Conservation (phyloP, 1,140 invertebrate genomes). For the Gryon sp. region DNA sequence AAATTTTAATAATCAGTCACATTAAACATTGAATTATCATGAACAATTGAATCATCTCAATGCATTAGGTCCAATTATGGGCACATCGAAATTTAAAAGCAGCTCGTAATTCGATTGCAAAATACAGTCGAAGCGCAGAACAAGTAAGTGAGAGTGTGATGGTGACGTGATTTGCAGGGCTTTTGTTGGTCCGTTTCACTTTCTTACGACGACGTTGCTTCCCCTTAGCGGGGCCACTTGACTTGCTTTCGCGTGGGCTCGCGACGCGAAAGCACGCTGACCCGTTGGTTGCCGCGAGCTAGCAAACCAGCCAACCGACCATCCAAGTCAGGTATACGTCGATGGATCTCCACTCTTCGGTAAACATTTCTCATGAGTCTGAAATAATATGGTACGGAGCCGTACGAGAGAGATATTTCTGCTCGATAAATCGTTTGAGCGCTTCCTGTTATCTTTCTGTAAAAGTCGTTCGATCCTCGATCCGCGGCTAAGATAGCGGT, state of each 20-base stretch:
- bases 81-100: slow-evolving; percentile 15
- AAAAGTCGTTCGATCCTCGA: slow-evolving; percentile 65
- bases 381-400: slow-evolving; percentile 64
- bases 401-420: slow-evolving; percentile 56
- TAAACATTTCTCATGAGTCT: slow-evolving; percentile 66
- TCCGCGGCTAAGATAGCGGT: slow-evolving; percentile 56
- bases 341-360: slow-evolving; percentile 59
- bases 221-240: slow-evolving; percentile 23
- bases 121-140: background rate
- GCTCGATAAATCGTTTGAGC: slow-evolving; percentile 63
- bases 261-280: slow-evolving; percentile 46
- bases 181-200: slow-evolving; percentile 13
- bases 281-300: slow-evolving; percentile 26
- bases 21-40: slow-evolving; percentile 5
- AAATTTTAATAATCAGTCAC: slow-evolving; percentile 10
- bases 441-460: slow-evolving; percentile 67
- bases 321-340: slow-evolving; percentile 41
- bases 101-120: background rate
- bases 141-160: background rate
- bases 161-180: slow-evolving; percentile 3
- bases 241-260: slow-evolving; percentile 57
- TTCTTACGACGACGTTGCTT: background rate
- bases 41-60: background rate
- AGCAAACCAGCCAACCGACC: slow-evolving; percentile 17
- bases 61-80: slow-evolving; percentile 12